These are phyloP conservation scores for Okamejei kenojei DNA, from an alignment of 2,797 vertebrate genomes.

Conservation along the genomic window DNA sequence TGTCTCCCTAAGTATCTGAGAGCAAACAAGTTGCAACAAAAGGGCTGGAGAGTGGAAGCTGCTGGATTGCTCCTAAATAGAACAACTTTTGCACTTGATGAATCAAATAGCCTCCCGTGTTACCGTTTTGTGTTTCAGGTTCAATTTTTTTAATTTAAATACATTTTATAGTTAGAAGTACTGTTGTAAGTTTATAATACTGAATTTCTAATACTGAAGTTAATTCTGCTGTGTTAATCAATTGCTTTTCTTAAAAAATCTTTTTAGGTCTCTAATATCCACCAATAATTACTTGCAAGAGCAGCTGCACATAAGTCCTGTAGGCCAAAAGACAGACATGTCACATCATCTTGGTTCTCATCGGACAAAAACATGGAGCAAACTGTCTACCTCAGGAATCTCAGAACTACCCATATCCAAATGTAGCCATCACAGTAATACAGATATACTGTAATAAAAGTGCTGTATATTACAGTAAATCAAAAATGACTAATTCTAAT, in stretches of 20 bases:
- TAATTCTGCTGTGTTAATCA: conserved; percentile 5
- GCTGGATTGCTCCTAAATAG: background rate
- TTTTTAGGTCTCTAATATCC: conserved; percentile 39
- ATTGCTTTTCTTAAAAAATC: background rate
- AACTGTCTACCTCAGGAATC: conserved; percentile 13
- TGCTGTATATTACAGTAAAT: conserved; percentile 21
- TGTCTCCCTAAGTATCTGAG: no score
- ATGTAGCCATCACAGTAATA: background rate
- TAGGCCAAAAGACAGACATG: background rate
- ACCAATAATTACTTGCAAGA: conserved; percentile 38
- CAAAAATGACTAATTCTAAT: conserved; percentile 23
- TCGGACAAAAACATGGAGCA: background rate
- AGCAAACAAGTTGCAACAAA: no score
- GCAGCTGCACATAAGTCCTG: conserved; percentile 13
- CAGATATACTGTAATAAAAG: conserved; percentile 29
- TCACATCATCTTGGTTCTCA: background rate
- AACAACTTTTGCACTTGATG: background rate
- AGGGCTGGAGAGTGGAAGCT: background rate
- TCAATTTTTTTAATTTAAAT: background rate
- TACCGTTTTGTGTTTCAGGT: background rate
- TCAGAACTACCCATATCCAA: conserved; percentile 11
- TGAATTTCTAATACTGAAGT: background rate
- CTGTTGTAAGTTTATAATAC: background rate
- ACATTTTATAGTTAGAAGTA: background rate
- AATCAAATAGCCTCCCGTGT: background rate